Base-by-base conservation (phyloP, 1,140 invertebrate genomes). In the Mamestra configurata region DNA sequence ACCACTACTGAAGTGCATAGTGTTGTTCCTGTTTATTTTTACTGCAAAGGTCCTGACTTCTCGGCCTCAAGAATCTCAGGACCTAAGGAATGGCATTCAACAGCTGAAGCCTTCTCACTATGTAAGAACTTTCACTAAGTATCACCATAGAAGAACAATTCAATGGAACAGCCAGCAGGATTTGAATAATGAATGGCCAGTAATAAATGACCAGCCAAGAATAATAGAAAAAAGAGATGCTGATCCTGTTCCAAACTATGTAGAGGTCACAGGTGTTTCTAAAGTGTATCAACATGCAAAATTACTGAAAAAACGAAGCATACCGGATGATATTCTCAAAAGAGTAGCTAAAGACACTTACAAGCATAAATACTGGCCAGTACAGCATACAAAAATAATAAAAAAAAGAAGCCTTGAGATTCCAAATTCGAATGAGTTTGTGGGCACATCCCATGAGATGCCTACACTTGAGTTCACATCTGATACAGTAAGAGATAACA, bases 91-190 rank as follows among this genome's bases (percentile, higher is more conserved):
- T 73, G 88, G 86, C 53, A 93, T 94, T 76, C 91, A 94, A 22
- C 89, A 90, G 20, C 75, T 82, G 5, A 94, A 93, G 82, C 86
- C 92, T 4, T 77, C 84, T 1, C 90, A 92, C 64, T 94, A 94
- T 85, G 92, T 94, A 18, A 86, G 93, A 57, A 94, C 92, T 24
- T 94, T 94, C 72, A 94, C 92, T 11, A 94, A 94, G 87, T 94
- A 94, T 43, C 93, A 94, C 61, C 93, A 94, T 35, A 93, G 92
- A 79, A 86, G 93, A 77, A 92, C 91, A 53, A 94, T 89, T 18
- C 91, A 92, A 61, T 91, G 89, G 90, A 93, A 92, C 53, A 90
- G 87, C 46, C 51, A 84, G n/a, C 84, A 89, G 35, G 89, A 92
- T 64, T 40, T 80, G 55, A 66, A 79, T 22, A 85, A 86, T 55